Base-by-base conservation (phyloP, 1,140 invertebrate species). In the Drosophila repletoides region DNA sequence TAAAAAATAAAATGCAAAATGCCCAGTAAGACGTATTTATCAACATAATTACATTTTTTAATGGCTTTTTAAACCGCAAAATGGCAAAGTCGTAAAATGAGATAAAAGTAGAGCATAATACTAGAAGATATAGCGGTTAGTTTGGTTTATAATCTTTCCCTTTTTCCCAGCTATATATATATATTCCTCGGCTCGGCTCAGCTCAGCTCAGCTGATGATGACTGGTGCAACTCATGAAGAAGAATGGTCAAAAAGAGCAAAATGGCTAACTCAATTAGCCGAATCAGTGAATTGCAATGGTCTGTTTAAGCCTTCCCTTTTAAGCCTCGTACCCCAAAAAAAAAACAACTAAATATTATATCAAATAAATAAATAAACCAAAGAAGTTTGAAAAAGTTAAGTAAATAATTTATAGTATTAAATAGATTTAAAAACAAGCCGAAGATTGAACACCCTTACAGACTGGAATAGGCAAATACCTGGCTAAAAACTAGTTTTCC, bases 11-110 rank as follows among this genome's bases (percentile, higher is more conserved):
- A 77, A 77, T 86, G 73, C 77, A 84, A 84, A 86, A 84, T 60
- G 72, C 75, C 58, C 51, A 73, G 72, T 69, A 88, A 88, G 79
- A 75, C 68, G 86, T 88, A 88, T 88, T 86, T 88, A 88, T 88
- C 86, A 88, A 83, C 86, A 88, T 88, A 88, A 88, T 88, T 88
- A 88, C 86, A 87, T 88, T 88, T 88, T 83, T 87, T 88, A 88
- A 88, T 88, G 86, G 86, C 86, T 76, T 88, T 77, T 88, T 86
- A 88, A 88, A 71, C 86, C 86, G 80, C 86, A 88, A 88, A 88
- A 81, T 72, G 86, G 79, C 74, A 67, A 51, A 83, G 79, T 70
- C 56, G 52, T 40, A 55, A 67, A 59, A 46, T 56, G 36, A 72
- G 70, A 84, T 79, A 72, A 72, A 79, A 66, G 46, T 56, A 29